Conservation (phyloP, 1,140 invertebrate genomes). For the Achroia grisella region DNA sequence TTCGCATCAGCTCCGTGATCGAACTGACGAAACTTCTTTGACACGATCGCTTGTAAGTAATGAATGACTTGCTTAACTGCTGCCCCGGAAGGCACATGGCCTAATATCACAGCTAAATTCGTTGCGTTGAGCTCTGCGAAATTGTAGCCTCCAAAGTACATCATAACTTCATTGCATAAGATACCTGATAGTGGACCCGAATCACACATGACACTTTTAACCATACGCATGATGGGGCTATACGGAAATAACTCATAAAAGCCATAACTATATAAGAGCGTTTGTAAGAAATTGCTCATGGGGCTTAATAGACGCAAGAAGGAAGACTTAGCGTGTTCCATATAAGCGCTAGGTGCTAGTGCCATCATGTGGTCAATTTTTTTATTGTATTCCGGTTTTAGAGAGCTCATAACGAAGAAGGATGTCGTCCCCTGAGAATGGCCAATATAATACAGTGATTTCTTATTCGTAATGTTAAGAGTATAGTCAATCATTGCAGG, state of each 20-base stretch:
- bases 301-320: background rate
- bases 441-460: constrained; percentile 74
- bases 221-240: background rate
- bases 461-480: constrained; percentile 60
- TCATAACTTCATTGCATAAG: background rate
- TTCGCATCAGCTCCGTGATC: background rate
- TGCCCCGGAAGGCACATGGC: too few species aligned
- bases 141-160: too few species aligned
- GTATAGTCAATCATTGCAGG: constrained; percentile 75
- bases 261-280: background rate
- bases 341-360: constrained; percentile 19
- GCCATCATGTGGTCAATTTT: constrained; percentile 39
- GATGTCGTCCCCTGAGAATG: constrained; percentile 80
- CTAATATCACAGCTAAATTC: too few species aligned
- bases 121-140: too few species aligned
- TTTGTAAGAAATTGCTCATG: background rate
- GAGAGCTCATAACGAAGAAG: constrained; percentile 56
- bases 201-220: constrained; percentile 12
- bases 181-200: constrained; percentile 2
- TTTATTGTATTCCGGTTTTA: constrained; percentile 69
- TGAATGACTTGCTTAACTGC: too few species aligned
- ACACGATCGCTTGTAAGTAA: too few species aligned
- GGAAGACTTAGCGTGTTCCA: constrained; percentile 9
- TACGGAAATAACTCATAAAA: constrained; percentile 2
- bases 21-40: too few species aligned